Conservation (phyloP, 2,888 invertebrate species). For the Alloplasta piceator region DNA sequence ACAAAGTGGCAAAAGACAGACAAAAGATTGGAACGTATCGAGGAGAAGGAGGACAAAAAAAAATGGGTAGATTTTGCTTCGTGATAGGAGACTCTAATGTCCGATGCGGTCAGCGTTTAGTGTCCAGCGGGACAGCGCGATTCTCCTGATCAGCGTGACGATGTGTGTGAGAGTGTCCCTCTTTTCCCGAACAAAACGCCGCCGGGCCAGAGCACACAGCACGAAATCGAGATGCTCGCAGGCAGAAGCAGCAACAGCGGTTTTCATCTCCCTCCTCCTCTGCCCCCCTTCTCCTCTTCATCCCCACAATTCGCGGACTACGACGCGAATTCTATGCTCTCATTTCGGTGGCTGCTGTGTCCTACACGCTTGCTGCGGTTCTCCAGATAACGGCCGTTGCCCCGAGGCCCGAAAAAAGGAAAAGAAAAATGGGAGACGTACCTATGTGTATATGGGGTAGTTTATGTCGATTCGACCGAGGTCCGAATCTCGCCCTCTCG, state of each 20-base stretch:
- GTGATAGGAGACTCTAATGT: constrained; percentile 71
- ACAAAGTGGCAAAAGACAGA: constrained; percentile 34
- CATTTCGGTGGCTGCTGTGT: constrained; percentile 71
- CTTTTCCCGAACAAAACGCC: constrained; percentile 30
- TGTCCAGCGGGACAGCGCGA: constrained; percentile 7
- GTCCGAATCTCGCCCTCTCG: too few relatives aligned
- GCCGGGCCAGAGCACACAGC: constrained; percentile 22
- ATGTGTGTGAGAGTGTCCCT: constrained; percentile 13
- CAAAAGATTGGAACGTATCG: constrained; percentile 20
- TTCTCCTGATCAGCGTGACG: constrained; percentile 55
- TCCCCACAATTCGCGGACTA: not conserved
- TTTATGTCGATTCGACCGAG: too few relatives aligned
- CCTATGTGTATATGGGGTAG: constrained; percentile 59
- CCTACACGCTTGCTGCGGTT: constrained; percentile 59
- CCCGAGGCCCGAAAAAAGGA: constrained; percentile 69
- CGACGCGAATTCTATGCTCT: constrained; percentile 66
- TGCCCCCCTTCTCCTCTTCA: too few relatives aligned
- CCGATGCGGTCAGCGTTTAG: constrained; percentile 55
- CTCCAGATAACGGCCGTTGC: constrained; percentile 77
- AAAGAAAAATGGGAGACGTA: constrained; percentile 30
- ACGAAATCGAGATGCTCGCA: constrained; percentile 42
- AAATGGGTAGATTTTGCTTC: constrained; percentile 57
- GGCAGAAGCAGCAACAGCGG: constrained; percentile 23
- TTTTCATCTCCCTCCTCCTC: not conserved
- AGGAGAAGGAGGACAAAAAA: constrained; percentile 32